phyloP scores from a whole-genome alignment of 2,888 invertebrate genomes.

The Elmis aenea region DNA sequence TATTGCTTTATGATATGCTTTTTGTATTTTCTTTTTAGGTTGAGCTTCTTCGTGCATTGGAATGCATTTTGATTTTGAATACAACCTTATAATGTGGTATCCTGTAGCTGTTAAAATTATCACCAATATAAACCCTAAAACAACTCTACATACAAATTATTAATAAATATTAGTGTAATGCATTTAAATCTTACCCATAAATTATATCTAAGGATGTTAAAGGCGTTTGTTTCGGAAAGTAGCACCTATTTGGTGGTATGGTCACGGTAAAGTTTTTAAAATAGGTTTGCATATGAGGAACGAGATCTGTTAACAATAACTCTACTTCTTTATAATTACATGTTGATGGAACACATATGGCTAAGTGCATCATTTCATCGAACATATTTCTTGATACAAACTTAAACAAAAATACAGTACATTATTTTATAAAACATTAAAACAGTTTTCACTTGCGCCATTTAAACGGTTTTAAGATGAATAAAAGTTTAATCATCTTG shows the following conservation, averaged over 20 bases:
- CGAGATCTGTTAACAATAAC: no score
- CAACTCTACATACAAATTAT: slow-evolving; percentile 25
- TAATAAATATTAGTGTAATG: no score
- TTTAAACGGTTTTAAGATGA: no score
- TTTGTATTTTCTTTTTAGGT: slow-evolving; percentile 13
- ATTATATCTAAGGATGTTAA: slow-evolving; percentile 42
- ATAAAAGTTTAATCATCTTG: no score
- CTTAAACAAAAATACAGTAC: slow-evolving; percentile 22
- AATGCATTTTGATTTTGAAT: slow-evolving; percentile 23
- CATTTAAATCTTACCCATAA: slow-evolving; percentile 48
- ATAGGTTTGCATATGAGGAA: no score
- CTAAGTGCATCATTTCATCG: slow-evolving; percentile 52
- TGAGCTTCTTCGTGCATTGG: slow-evolving; percentile 26
- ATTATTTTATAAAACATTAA: no score
- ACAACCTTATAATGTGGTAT: slow-evolving; percentile 30
- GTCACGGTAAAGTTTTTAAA: no score
- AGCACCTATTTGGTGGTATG: no score
- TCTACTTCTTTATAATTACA: slow-evolving; percentile 53
- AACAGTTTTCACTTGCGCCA: no score
- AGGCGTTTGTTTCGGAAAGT: slow-evolving; percentile 19
- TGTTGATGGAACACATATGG: slow-evolving; percentile 58
- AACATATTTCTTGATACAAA: slow-evolving; percentile 23
- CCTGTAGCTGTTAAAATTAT: slow-evolving; percentile 32
- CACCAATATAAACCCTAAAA: slow-evolving; percentile 29
- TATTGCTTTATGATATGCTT: slow-evolving; percentile 29